Conservation (phyloP, 2,888 invertebrate species). For the Anoplius nigerrimus region DNA sequence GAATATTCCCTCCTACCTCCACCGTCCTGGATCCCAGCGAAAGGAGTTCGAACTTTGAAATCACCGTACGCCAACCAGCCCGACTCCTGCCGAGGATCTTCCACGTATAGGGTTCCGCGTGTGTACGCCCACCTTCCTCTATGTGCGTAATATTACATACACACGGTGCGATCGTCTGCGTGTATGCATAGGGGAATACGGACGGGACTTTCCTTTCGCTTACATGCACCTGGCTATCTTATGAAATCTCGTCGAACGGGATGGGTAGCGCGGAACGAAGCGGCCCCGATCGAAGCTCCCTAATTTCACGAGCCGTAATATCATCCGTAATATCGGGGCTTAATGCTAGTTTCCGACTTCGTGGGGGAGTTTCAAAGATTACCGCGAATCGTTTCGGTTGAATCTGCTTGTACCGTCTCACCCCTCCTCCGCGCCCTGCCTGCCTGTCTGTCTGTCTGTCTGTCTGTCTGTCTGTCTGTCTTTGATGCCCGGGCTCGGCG, state of each 20-base stretch:
- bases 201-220: conserved; percentile 21
- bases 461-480: conserved; percentile 1
- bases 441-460: conserved; percentile 11
- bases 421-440: conserved; percentile 11
- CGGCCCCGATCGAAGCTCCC: conserved; percentile 26
- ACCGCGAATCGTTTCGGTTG: conserved; percentile 34
- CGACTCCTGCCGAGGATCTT: conserved; percentile 2
- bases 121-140: neutral
- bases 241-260: conserved; percentile 19
- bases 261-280: conserved; percentile 5
- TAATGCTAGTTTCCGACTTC: conserved; percentile 36
- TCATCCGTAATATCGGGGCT: conserved; percentile 34
- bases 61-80: conserved; percentile 10
- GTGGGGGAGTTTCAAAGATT: conserved; percentile 31
- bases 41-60: conserved; percentile 25
- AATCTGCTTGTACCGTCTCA: conserved; percentile 16
- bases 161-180: conserved; percentile 4
- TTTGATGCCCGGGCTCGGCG: conserved; percentile 1
- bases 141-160: conserved; percentile 5
- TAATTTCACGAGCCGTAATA: conserved; percentile 40
- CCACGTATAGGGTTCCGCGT: conserved; percentile 4
- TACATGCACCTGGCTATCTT: conserved; percentile 24
- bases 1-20: too few species aligned
- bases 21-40: too few species aligned
- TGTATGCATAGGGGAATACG: neutral